These are phyloP conservation scores for Drosophila tanythrix DNA, from an alignment of 2,888 invertebrate genomes.

Conservation along the genomic window DNA sequence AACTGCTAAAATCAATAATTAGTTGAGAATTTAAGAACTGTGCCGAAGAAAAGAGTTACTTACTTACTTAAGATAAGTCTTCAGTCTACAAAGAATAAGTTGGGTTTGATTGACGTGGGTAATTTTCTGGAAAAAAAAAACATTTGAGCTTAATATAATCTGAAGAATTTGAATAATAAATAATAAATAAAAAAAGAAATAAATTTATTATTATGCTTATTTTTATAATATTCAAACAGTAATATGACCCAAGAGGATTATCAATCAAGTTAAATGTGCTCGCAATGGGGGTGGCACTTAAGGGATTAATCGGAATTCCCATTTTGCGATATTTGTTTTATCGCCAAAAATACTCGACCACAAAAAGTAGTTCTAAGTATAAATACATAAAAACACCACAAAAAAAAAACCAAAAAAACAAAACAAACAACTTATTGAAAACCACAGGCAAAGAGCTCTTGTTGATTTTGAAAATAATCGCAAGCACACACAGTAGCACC, in stretches of 20 bases:
- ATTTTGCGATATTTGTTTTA: neutral
- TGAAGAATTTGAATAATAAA: neutral
- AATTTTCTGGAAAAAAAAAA: too few relatives aligned
- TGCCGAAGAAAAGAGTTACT: neutral
- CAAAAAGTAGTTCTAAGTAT: slow-evolving; percentile 17
- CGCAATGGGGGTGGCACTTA: neutral
- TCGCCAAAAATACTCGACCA: slow-evolving; percentile 30
- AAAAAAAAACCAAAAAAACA: slow-evolving; percentile 1
- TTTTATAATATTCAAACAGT: neutral
- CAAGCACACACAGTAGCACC: neutral
- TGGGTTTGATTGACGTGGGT: neutral
- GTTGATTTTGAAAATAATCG: slow-evolving; percentile 54
- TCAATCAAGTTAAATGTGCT: slow-evolving; percentile 28
- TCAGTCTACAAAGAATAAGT: neutral
- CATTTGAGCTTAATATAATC: neutral
- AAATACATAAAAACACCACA: neutral
- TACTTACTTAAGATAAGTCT: neutral
- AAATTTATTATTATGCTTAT: neutral
- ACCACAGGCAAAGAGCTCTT: slow-evolving; percentile 20
- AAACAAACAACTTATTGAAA: neutral
- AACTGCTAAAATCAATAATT: neutral
- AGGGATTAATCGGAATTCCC: neutral
- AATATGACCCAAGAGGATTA: neutral
- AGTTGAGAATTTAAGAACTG: neutral
- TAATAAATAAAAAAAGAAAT: neutral